These are phyloP conservation scores for Phytoseiulus persimilis DNA, from an alignment of 2,888 invertebrate species.

Conservation along the genomic window DNA sequence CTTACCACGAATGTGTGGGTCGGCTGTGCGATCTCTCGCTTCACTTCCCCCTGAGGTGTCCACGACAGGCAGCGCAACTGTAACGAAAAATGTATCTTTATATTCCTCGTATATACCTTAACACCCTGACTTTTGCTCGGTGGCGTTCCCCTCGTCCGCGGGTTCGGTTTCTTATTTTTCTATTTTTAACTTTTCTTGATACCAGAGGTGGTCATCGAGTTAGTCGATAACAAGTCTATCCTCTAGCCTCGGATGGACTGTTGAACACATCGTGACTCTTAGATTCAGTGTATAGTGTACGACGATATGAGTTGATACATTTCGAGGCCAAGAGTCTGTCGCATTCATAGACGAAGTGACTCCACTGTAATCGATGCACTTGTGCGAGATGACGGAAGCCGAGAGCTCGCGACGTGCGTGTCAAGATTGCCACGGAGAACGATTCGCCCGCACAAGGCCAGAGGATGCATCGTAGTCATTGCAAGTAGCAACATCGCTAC, in stretches of 20 bases:
- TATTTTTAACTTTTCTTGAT: background rate
- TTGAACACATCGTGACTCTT: background rate
- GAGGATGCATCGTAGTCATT: no score
- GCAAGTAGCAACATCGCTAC: no score
- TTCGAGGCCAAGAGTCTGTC: no score
- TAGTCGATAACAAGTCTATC: background rate
- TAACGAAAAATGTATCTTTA: background rate
- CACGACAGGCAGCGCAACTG: conserved; percentile 29
- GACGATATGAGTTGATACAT: no score
- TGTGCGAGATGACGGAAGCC: no score
- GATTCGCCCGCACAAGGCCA: no score
- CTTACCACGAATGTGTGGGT: conserved; percentile 24
- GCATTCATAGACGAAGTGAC: no score
- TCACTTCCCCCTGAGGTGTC: conserved; percentile 32
- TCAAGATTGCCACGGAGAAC: no score
- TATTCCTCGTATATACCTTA: background rate
- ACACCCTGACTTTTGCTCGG: background rate
- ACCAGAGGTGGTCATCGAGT: background rate
- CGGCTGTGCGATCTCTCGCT: conserved; percentile 21
- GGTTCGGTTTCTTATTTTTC: background rate
- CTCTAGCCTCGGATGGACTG: background rate
- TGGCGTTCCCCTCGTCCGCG: background rate
- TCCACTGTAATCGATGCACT: no score
- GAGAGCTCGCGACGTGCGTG: no score
- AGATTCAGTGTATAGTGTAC: background rate